phyloP scores from a whole-genome alignment of 2,888 invertebrate genomes.

The Pinctada fucata region DNA sequence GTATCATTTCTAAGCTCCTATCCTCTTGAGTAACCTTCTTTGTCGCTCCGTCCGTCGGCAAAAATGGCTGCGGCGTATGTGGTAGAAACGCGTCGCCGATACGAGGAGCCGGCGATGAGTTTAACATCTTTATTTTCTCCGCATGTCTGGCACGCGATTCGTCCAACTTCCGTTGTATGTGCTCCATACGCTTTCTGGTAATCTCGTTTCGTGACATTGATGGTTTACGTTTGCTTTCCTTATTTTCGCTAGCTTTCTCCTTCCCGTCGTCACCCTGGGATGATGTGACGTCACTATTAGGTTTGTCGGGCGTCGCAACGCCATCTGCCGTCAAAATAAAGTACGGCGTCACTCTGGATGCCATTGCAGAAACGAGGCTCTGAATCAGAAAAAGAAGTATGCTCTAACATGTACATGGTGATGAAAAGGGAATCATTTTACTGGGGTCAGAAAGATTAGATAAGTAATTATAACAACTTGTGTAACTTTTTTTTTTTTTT shows the following conservation, averaged over 20 bases:
- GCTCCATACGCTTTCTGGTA: conserved; percentile 51
- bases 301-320: conserved; percentile 2
- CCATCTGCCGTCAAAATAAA: conserved; percentile 49
- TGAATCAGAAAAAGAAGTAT: no score
- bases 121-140: conserved; percentile 27
- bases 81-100: conserved; percentile 33
- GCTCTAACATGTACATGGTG: no score
- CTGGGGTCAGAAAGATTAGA: no score
- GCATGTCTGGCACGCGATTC: conserved; percentile 52
- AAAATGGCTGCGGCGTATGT: conserved; percentile 24
- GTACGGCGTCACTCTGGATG: conserved; percentile 50
- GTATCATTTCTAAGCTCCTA: conserved; percentile 28
- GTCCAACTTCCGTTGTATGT: conserved; percentile 52
- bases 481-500: no score
- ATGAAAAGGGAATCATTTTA: no score
- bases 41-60: conserved; percentile 16
- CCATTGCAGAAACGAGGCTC: conserved; percentile 33
- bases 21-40: background rate
- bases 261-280: background rate
- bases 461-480: no score
- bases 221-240: conserved; percentile 32
- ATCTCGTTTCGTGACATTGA: conserved; percentile 37
- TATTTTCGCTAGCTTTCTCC: conserved; percentile 30
- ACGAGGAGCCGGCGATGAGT: conserved; percentile 22
- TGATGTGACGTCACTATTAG: conserved; percentile 1